A percentile compares a stretch with the other conserved stretches of the same genome.
Evolutionary conservation across 2,113 vertebrate species (phyloP).

Genomic region (Xiphias gladius): DNA sequence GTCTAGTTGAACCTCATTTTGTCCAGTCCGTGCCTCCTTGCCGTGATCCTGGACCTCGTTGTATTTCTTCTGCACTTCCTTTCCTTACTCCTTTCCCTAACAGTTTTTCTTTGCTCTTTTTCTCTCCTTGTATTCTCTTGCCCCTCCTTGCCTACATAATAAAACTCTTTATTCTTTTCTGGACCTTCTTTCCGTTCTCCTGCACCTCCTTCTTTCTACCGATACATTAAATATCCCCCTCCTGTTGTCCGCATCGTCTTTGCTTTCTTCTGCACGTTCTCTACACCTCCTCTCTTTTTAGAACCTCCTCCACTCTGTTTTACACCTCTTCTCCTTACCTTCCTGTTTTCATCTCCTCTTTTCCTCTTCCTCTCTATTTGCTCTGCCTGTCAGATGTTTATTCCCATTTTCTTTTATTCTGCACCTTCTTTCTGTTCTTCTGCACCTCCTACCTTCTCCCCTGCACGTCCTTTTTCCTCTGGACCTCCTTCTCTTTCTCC

Average conservation of each 20-base stretch:
- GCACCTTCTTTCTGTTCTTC: background rate
- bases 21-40: too few species aligned
- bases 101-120: background rate
- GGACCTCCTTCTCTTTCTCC: background rate
- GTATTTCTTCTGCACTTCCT: too few species aligned
- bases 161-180: too few species aligned
- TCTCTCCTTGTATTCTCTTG: background rate
- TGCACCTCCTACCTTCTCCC: background rate
- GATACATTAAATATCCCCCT: background rate
- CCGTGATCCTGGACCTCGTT: too few species aligned
- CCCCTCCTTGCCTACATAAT: background rate
- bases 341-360: background rate
- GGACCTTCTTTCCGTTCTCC: background rate
- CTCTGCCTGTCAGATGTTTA: background rate
- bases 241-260: background rate
- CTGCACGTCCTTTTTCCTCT: background rate
- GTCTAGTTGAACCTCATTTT: too few species aligned
- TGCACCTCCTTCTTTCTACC: too few species aligned
- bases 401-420: background rate
- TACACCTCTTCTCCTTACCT: background rate
- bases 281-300: too few species aligned
- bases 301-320: too few species aligned
- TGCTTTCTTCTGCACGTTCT: background rate
- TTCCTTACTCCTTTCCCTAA: background rate
- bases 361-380: background rate